Conservation (phyloP, 2,888 invertebrate genomes). For the Busseola fusca region DNA sequence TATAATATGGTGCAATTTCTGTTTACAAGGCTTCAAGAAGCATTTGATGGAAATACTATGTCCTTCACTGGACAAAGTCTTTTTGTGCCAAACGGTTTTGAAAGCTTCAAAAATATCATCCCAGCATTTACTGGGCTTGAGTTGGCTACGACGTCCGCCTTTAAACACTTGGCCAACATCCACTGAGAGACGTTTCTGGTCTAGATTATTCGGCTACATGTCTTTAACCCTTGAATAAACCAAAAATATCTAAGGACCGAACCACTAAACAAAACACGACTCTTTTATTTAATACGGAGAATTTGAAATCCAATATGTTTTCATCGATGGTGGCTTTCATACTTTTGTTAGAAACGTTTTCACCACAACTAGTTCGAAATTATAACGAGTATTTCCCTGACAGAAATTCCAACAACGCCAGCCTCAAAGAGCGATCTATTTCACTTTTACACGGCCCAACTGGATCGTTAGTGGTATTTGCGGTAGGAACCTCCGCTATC, state of each 20-base stretch:
- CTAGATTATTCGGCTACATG: background rate
- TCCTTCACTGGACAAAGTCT: background rate
- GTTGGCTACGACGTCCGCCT: background rate
- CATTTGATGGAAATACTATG: background rate
- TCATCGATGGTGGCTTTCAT: background rate
- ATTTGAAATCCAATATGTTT: background rate
- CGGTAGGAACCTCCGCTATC: constrained; percentile 11
- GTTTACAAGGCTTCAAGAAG: too few species aligned
- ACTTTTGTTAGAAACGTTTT: background rate
- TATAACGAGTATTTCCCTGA: constrained; percentile 19
- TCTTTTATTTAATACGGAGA: background rate
- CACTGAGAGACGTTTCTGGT: background rate
- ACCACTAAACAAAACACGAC: background rate
- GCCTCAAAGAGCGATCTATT: constrained; percentile 23
- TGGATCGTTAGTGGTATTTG: constrained; percentile 44
- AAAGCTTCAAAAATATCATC: background rate
- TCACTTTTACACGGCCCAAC: constrained; percentile 35
- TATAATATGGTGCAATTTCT: background rate
- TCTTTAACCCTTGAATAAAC: background rate
- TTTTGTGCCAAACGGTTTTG: too few species aligned
- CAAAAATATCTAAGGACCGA: too few species aligned
- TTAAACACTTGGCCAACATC: background rate
- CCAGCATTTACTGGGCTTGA: background rate
- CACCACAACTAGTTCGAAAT: constrained; percentile 14
- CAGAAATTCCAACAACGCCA: constrained; percentile 22